Conservation (phyloP, 2,888 invertebrate genomes). For the Acronicta psi region DNA sequence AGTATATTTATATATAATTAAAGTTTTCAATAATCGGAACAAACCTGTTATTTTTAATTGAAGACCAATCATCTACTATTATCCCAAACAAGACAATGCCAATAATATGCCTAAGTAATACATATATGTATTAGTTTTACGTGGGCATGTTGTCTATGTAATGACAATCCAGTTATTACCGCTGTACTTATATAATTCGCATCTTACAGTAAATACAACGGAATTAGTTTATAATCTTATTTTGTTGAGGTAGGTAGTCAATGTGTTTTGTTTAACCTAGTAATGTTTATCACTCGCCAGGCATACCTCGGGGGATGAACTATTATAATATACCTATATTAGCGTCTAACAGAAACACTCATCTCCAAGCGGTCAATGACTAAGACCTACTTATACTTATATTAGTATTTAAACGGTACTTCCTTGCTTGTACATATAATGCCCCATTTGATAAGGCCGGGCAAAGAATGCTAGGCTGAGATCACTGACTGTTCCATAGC, state of each 20-base stretch:
- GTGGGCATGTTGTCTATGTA: too few relatives aligned
- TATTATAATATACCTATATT: too few relatives aligned
- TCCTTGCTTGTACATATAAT: background rate
- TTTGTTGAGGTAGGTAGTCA: background rate
- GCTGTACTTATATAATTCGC: background rate
- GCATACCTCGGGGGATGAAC: background rate
- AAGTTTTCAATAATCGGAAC: too few relatives aligned
- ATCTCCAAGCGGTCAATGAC: slow-evolving; percentile 8
- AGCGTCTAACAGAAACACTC: background rate
- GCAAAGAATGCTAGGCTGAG: background rate
- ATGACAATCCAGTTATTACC: too few relatives aligned
- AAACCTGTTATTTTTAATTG: too few relatives aligned
- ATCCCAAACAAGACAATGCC: too few relatives aligned
- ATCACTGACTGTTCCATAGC: background rate
- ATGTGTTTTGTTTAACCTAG: background rate
- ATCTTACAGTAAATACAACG: background rate
- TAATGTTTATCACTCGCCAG: background rate
- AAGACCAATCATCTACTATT: too few relatives aligned
- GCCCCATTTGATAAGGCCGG: background rate
- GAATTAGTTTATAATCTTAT: background rate
- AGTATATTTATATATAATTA: too few relatives aligned
- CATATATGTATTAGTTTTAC: too few relatives aligned
- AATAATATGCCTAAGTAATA: too few relatives aligned
- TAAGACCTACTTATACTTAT: slow-evolving; percentile 1
- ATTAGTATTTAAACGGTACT: background rate